These are phyloP conservation scores for Crypturellus undulatus DNA, from an alignment of 2,113 vertebrate genomes.

Conservation along the genomic window DNA sequence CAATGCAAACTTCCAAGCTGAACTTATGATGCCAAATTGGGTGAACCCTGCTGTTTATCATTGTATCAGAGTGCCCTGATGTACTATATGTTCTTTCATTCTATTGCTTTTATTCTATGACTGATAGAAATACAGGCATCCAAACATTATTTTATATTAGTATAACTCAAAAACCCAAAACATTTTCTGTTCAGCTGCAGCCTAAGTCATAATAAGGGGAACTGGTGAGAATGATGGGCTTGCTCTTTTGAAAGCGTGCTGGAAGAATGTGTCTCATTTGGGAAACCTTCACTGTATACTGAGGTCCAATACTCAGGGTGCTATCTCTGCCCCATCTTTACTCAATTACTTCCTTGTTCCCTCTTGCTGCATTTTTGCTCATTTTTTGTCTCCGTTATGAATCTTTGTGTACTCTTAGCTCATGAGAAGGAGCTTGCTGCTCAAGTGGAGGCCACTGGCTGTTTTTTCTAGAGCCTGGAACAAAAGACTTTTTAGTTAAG, in stretches of 20 bases:
- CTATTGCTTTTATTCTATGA: background rate
- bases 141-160: background rate
- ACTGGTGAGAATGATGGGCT: background rate
- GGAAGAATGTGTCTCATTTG: background rate
- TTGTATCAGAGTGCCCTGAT: background rate
- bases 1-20: background rate
- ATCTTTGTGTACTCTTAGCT: background rate
- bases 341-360: background rate
- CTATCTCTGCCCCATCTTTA: background rate
- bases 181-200: background rate
- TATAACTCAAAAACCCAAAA: background rate
- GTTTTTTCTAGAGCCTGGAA: background rate
- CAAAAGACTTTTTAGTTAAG: background rate
- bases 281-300: background rate
- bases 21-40: background rate
- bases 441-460: background rate
- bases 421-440: background rate
- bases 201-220: rapidly evolving
- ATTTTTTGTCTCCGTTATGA: background rate
- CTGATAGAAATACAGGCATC: background rate
- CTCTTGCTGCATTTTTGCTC: background rate
- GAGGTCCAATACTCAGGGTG: background rate
- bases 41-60: background rate
- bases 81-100: background rate
- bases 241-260: background rate